A percentile compares a stretch with the other conserved stretches of the same genome.
phyloP scores from a whole-genome alignment of 1,140 invertebrate species.

The Rhynchophorus ferrugineus region DNA sequence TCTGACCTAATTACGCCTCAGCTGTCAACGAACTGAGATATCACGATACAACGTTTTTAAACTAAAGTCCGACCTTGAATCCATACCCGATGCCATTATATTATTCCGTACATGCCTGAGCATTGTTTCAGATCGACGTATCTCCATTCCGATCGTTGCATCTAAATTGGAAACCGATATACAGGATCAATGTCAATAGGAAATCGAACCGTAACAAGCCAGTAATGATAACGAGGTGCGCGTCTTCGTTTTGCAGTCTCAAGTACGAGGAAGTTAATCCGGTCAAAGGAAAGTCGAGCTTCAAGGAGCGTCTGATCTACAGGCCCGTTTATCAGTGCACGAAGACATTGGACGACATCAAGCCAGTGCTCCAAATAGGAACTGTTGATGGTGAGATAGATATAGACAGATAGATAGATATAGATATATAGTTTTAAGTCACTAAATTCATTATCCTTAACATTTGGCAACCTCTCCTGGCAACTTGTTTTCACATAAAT shows the following conservation, averaged over 20 bases:
- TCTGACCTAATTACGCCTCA: no score
- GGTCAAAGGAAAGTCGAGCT: slow-evolving; percentile 26
- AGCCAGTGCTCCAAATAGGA: slow-evolving; percentile 16
- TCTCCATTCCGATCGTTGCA: slow-evolving; percentile 51
- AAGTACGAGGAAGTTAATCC: slow-evolving; percentile 26
- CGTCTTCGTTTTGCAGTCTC: slow-evolving; percentile 7
- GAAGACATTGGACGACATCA: slow-evolving; percentile 1
- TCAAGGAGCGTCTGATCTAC: slow-evolving; percentile 26
- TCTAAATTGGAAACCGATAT: slow-evolving; percentile 52
- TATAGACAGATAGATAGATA: no score
- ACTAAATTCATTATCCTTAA: no score
- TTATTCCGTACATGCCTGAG: no score
- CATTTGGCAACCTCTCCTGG: no score
- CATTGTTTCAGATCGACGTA: slow-evolving; percentile 44
- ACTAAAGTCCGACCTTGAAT: no score
- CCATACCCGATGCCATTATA: no score
- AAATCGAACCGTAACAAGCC: slow-evolving; percentile 7
- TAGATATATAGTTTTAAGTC: no score
- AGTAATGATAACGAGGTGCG: slow-evolving; percentile 15
- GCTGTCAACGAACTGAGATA: no score
- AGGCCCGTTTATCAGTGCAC: slow-evolving; percentile 18
- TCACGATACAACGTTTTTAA: no score
- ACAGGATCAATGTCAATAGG: slow-evolving; percentile 43
- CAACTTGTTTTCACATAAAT: no score
- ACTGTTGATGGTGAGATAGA: slow-evolving; percentile 37